These are phyloP conservation scores for Riptortus pedestris DNA, from an alignment of 1,140 invertebrate genomes.

Conservation along the genomic window DNA sequence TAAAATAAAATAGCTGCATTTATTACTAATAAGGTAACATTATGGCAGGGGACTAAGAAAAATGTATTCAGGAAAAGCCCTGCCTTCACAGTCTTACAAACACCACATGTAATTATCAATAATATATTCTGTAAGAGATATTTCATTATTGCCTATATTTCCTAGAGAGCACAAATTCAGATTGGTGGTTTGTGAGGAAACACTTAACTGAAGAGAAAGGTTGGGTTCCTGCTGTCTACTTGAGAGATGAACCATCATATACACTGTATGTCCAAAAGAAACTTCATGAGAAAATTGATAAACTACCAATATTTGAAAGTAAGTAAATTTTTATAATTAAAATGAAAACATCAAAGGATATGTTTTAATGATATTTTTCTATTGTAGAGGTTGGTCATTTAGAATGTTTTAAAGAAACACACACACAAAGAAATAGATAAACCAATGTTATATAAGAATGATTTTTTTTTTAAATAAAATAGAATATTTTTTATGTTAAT, in stretches of 20 bases:
- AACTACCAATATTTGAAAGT: constrained; percentile 84
- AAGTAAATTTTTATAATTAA: too few relatives aligned
- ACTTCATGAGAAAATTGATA: constrained; percentile 81
- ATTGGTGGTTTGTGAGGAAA: constrained; percentile 89
- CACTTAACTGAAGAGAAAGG: constrained; percentile 81
- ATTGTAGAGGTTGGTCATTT: constrained; percentile 1
- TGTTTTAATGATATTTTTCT: background rate
- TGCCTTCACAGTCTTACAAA: too few relatives aligned
- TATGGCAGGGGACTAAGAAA: too few relatives aligned
- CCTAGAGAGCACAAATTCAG: constrained; percentile 59
- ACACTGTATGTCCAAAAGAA: constrained; percentile 74
- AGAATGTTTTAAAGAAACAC: background rate
- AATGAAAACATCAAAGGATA: background rate
- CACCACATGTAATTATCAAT: too few relatives aligned
- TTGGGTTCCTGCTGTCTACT: constrained; percentile 80
- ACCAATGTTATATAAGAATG: too few relatives aligned
- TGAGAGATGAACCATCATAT: constrained; percentile 72
- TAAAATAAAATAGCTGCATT: too few relatives aligned
- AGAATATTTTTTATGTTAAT: too few relatives aligned
- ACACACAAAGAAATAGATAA: background rate
- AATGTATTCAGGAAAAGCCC: too few relatives aligned
- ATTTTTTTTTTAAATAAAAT: too few relatives aligned
- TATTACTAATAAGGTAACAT: too few relatives aligned
- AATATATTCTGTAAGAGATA: too few relatives aligned
- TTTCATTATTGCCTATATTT: too few relatives aligned